A percentile compares a stretch with the other conserved stretches of the same genome.
Evolutionary conservation across 1,140 invertebrate genomes (phyloP).

Genomic region (Philotrypesis tridentata): DNA sequence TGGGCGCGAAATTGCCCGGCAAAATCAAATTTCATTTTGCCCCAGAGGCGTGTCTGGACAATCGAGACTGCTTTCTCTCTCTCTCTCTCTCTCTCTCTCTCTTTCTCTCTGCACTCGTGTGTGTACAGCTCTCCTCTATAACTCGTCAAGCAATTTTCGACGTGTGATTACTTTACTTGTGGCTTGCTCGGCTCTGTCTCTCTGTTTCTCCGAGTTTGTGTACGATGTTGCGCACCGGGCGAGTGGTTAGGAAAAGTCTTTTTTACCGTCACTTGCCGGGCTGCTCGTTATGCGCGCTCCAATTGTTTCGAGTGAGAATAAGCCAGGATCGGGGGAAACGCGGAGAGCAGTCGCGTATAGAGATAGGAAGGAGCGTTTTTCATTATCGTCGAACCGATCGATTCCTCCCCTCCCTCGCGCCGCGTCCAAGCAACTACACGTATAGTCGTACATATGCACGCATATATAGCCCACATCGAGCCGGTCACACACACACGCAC

Average conservation of each 20-base stretch:
- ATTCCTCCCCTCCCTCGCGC: not conserved
- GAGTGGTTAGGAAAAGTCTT: not conserved
- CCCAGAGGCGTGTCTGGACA: conserved; percentile 72
- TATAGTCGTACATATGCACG: not conserved
- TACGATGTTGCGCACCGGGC: too few relatives aligned
- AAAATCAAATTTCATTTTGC: conserved; percentile 74
- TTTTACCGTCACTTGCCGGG: not conserved
- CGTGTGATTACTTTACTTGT: conserved; percentile 68
- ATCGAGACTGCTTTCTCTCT: conserved; percentile 57
- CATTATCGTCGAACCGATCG: not conserved
- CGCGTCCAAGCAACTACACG: not conserved
- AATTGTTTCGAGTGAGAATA: not conserved
- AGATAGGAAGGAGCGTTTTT: not conserved
- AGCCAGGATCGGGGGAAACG: not conserved
- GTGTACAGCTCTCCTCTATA: conserved; percentile 63
- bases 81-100: too few relatives aligned
- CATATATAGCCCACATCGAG: conserved; percentile 6
- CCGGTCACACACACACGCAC: too few relatives aligned
- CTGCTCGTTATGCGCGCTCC: not conserved
- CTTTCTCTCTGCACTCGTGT: too few relatives aligned
- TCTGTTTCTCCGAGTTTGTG: not conserved
- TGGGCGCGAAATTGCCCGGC: conserved; percentile 72
- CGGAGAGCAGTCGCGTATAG: not conserved
- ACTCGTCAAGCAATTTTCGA: conserved; percentile 71
- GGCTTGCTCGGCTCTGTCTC: conserved; percentile 36